A percentile compares a stretch with the other conserved stretches of the same genome.
phyloP scores from a whole-genome alignment of 2,888 invertebrate species.

The Halictus quadricinctus region DNA sequence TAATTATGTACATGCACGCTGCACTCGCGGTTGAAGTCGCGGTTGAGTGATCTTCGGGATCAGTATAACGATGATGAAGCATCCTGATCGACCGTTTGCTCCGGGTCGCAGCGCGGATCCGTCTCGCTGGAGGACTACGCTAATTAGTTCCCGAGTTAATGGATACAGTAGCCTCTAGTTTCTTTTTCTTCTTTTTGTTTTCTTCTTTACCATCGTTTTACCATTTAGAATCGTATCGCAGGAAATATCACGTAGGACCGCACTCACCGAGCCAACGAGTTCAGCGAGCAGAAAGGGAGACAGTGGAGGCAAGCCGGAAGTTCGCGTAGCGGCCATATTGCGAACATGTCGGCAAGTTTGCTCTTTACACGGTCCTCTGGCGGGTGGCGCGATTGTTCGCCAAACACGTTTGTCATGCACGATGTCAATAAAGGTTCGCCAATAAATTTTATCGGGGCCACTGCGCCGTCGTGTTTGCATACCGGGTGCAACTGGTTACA shows the following conservation, averaged over 20 bases:
- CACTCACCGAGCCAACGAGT: neutral
- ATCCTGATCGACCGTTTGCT: neutral
- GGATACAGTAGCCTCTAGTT: neutral
- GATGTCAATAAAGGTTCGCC: slow-evolving; percentile 45
- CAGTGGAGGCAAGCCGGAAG: neutral
- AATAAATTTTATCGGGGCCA: slow-evolving; percentile 42
- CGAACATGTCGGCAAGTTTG: slow-evolving; percentile 13
- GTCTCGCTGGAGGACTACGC: neutral
- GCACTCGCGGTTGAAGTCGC: neutral
- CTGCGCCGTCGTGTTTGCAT: slow-evolving; percentile 25
- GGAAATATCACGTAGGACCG: neutral
- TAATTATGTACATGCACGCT: slow-evolving; percentile 44
- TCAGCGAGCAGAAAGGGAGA: neutral
- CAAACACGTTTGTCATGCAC: slow-evolving; percentile 41
- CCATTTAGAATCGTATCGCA: neutral
- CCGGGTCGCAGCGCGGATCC: neutral
- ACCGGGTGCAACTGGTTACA: neutral
- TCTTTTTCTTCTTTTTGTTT: neutral
- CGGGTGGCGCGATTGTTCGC: slow-evolving; percentile 28
- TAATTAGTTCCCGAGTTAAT: neutral
- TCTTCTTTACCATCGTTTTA: neutral
- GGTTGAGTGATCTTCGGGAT: neutral
- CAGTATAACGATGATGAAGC: neutral
- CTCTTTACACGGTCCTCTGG: slow-evolving; percentile 7
- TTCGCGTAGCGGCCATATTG: slow-evolving; percentile 9